Evolutionary conservation across 2,113 vertebrate species (phyloP), one percentile per base, ranked within the genome.

Genomic region (Crotalus horridus): DNA sequence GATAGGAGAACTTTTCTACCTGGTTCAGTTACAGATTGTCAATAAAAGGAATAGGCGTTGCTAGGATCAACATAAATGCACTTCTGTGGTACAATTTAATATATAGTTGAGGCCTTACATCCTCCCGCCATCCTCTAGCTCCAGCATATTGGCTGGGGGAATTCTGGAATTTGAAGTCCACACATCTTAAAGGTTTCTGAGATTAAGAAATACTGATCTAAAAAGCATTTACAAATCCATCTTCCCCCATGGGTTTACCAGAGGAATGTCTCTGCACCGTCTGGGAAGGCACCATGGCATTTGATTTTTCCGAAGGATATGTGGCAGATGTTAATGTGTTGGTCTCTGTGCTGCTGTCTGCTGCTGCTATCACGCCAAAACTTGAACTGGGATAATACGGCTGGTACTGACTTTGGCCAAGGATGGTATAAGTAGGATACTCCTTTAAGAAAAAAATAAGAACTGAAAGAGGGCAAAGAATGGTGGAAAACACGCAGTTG

Each of bases 391-490:
- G 95, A 96, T 99, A 99, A 96, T 98, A 99, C 85, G 98, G 97
- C 95, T 99, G 98, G 97, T 99, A 99, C 96, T 99, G 99, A 93
- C 94, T 98, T 95, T 99, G 99, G 24, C 98, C 98, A 95, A 99
- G 97, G 89, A 99, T 98, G 6, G 98, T 99, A 95, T 99, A 99
- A 4, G 97, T 98, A 87, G 98, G 98, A 91, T 99, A 99, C 0
- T 99, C 99, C 99, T 99, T 92, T 61, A 2, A 24, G 91, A 21
- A 90, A 89, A 93, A 43, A 81, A 21, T n/a, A 39, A 94, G 96
- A 89, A 43, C 58, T 43, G 1, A 11, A 93, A 96, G 43, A 94
- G 13, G 2, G 64, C 0, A 93, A 64, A 54, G 92, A 88, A 91
- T 1, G 91, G 93, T 5, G 87, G 91, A 48, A 92, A 13, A 48